Base-by-base conservation (phyloP, 2,797 vertebrate species). In the Glossophaga mutica region DNA sequence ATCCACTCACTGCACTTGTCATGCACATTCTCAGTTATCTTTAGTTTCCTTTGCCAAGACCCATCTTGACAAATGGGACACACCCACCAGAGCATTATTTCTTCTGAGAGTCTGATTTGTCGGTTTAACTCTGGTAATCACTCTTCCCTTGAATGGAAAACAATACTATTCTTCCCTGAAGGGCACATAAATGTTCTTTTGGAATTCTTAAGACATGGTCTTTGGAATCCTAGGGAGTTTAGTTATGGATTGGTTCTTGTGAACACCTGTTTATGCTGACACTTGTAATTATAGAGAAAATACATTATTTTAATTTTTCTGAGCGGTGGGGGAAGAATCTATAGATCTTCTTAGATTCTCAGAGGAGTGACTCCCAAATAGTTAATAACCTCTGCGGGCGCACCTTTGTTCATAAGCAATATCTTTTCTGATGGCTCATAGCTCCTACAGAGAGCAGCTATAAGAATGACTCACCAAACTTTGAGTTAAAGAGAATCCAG, bases 281-380 rank as follows among this genome's bases (percentile, higher is more conserved):
- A 65, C 16, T 32, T 52, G 16, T 5, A 73, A 76, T 88, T 94
- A 71, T 82, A 78, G 26, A 88, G 26, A 76, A 83, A 83, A 81
- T 67, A 44, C 1, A 59, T 74, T 29, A 57, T 93, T 97, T 91
- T 39, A 2, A 52, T 70, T 93, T 95, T 95, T 62, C 32, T n/a
- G 76, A 21, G 32, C 7, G 6, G 5, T 2, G 59, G 5, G 34
- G 9, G 5, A 9, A 37, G 57, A 59, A 11, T 55, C 42, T 18
- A 34, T 46, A 81, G 50, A 2, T 93, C 89, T 89, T 70, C 55
- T 87, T 79, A 48, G 34, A 87, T 71, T 77, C 34, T 90, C 55
- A 55, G 42, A 85, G 39, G 10, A 44, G 2, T 62, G 12, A 44
- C 18, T 24, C 7, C 9, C 6, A 87, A 81, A 62, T 48, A 81